Evolutionary conservation across 2,888 invertebrate species (phyloP), one percentile per base, ranked within the genome.

Genomic region (Cheiracanthium punctorium): DNA sequence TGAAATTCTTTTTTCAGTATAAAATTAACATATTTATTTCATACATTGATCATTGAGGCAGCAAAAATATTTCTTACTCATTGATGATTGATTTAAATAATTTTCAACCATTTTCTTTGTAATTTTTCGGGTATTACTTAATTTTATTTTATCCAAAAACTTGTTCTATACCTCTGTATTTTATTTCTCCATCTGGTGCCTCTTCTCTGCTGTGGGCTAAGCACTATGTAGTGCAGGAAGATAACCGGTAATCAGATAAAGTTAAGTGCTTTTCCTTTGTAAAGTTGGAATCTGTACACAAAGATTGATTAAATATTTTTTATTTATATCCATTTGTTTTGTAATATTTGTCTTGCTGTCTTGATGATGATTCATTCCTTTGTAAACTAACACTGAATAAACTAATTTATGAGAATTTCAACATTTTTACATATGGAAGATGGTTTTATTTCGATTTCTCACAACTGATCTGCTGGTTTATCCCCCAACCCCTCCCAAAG

Each of bases 301-400:
- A 82, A 82, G 82, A 77, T 81, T 82, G 82, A 82, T 82, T 82
- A 82, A 82, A 82, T 82, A 82, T 82, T 82, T 82, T 82, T 82
- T 82, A 82, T 82, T 82, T 82, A 82, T 82, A 82, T 82, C 58
- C 64, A 67, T 58, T 58, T 58, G 24, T 24, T 58, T 58, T 58
- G 58, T 17, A 24, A 24, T 58, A 17, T 58, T 17, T 58, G 24
- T 58, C 24, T 58, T 58, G 20, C 24, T 58, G 58, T 58, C 24
- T 58, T 20, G 5, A 24, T 58, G 58, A 24, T 58, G 58, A 58
- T 58, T 24, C 24, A 58, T 24, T 58, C 24, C 58, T 58, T 58
- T 58, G 58, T 58, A 24, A 17, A 48, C 48, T 48, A 48, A 48
- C 48, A 48, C 48, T 48, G 48, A 48, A 48, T 48, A 48, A 48